Percentiles rank a stretch among this genome's conserved stretches.
These are phyloP conservation scores for Heliconius nattereri DNA, from an alignment of 1,140 invertebrate species.

Conservation along the genomic window DNA sequence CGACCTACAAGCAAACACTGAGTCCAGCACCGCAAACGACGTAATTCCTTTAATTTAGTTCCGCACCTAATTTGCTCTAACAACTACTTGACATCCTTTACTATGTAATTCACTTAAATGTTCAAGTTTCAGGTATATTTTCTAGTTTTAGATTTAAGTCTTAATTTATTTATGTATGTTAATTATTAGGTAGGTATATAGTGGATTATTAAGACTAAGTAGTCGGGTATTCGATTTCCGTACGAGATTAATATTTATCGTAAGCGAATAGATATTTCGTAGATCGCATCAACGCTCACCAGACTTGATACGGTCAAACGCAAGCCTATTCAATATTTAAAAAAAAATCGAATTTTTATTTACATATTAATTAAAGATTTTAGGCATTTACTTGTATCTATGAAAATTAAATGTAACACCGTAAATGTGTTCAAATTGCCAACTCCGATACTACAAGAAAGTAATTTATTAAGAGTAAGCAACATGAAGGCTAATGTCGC, in stretches of 20 bases:
- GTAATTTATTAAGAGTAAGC: not conserved
- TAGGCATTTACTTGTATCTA: too few relatives aligned
- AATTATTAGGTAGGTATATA: not conserved
- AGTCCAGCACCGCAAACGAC: constrained; percentile 8
- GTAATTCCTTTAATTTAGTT: constrained; percentile 16
- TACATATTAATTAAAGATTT: too few relatives aligned
- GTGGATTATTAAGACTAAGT: not conserved
- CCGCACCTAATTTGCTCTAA: constrained; percentile 5
- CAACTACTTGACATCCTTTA: constrained; percentile 13
- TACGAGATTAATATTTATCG: not conserved
- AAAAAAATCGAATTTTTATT: too few relatives aligned
- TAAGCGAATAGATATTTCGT: too few relatives aligned
- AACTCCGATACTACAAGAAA: too few relatives aligned
- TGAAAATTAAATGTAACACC: too few relatives aligned
- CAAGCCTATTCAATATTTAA: too few relatives aligned
- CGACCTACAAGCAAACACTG: constrained; percentile 1
- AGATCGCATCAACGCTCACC: too few relatives aligned
- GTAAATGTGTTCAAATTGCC: too few relatives aligned
- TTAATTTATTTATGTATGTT: not conserved
- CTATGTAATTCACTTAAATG: constrained; percentile 6
- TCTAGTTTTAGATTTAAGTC: not conserved
- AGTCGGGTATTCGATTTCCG: not conserved
- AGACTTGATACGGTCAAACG: too few relatives aligned
- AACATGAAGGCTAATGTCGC: not conserved
- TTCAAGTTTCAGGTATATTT: constrained; percentile 4